phyloP scores from a whole-genome alignment of 1,140 invertebrate genomes.

The Colletes latitarsis region DNA sequence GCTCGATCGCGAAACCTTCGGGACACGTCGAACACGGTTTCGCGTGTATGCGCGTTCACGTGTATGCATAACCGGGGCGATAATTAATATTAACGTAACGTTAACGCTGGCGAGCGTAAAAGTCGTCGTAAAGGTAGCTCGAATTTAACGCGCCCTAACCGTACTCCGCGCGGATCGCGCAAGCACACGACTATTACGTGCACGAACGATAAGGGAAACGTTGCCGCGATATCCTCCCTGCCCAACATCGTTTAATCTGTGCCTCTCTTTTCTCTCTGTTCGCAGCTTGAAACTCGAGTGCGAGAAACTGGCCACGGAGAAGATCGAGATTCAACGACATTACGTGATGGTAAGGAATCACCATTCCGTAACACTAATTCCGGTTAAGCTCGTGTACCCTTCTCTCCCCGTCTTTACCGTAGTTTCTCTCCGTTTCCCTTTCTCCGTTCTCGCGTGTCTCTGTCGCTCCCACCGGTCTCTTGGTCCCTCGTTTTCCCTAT shows the following conservation, averaged over 20 bases:
- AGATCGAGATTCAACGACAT: slow-evolving; percentile 99
- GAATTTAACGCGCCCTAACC: not conserved
- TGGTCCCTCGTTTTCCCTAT: slow-evolving; percentile 54
- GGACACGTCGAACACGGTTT: not conserved
- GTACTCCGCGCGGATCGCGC: not conserved
- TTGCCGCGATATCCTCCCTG: not conserved
- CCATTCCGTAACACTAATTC: slow-evolving; percentile 64
- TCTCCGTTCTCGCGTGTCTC: slow-evolving; percentile 47
- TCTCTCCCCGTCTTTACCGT: slow-evolving; percentile 56
- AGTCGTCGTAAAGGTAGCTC: not conserved
- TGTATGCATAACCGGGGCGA: not conserved
- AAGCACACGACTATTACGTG: too few relatives aligned
- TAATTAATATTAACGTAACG: slow-evolving; percentile 17
- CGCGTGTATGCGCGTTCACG: not conserved
- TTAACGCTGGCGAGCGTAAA: not conserved
- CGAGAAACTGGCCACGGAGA: slow-evolving; percentile 98
- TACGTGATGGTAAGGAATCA: slow-evolving; percentile 96
- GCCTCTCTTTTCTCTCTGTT: slow-evolving; percentile 47
- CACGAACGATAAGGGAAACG: too few relatives aligned
- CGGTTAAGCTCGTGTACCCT: slow-evolving; percentile 43
- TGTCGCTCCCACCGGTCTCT: slow-evolving; percentile 30
- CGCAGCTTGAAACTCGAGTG: slow-evolving; percentile 93
- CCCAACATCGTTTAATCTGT: slow-evolving; percentile 16
- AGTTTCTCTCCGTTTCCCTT: slow-evolving; percentile 38
- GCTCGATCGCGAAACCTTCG: not conserved